These are phyloP conservation scores for Trissoscelio sp. DNA, from an alignment of 2,888 invertebrate species.

Conservation along the genomic window DNA sequence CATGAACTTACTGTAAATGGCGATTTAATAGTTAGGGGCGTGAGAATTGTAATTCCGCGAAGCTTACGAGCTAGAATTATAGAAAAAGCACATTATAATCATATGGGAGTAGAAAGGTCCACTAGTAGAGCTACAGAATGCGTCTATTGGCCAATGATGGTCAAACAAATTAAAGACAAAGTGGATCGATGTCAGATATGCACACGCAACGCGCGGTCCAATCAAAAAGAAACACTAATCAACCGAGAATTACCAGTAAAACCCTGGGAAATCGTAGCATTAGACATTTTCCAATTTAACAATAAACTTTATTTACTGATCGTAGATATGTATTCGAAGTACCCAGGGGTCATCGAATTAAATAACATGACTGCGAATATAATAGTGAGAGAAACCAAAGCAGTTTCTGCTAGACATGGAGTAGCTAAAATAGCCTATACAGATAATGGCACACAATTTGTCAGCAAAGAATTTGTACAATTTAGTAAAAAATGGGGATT, in stretches of 20 bases:
- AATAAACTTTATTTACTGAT: constrained; percentile 55
- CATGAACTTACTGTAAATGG: constrained; percentile 56
- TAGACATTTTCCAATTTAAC: constrained; percentile 58
- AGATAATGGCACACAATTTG: constrained; percentile 64
- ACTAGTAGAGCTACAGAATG: constrained; percentile 68
- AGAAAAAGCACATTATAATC: constrained; percentile 71
- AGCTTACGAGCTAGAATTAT: constrained; percentile 68
- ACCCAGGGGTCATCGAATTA: constrained; percentile 40
- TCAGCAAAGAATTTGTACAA: constrained; percentile 16
- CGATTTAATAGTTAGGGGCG: constrained; percentile 65
- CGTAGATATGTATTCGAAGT: constrained; percentile 63
- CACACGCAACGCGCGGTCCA: constrained; percentile 56
- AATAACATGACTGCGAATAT: constrained; percentile 27
- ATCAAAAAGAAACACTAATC: constrained; percentile 61
- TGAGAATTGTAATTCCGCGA: constrained; percentile 67
- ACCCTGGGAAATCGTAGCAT: constrained; percentile 64
- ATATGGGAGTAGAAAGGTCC: constrained; percentile 72
- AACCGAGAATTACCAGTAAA: constrained; percentile 55
- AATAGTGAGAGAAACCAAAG: constrained; percentile 54
- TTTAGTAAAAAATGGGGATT: constrained; percentile 43
- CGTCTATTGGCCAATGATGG: constrained; percentile 73
- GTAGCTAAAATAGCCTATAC: constrained; percentile 64
- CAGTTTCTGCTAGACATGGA: constrained; percentile 69
- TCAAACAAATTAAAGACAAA: constrained; percentile 69
- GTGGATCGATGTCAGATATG: constrained; percentile 67